Percentiles rank a stretch among this genome's conserved stretches.
These are phyloP conservation scores for Sitophilus oryzae DNA, from an alignment of 1,140 invertebrate species.

Conservation along the genomic window DNA sequence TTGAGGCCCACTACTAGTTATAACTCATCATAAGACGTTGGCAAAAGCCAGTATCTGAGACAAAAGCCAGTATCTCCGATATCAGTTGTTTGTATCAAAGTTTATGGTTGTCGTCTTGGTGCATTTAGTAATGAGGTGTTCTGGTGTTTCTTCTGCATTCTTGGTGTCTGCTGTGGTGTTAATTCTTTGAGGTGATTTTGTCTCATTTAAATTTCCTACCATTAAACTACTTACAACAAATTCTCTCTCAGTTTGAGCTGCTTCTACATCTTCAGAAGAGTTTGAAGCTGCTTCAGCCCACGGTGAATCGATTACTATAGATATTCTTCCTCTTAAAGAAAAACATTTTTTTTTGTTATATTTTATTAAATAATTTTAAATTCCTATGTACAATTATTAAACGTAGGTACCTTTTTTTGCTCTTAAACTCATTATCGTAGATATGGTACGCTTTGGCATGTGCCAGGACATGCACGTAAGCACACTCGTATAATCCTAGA, in stretches of 20 bases:
- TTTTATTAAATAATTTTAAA: neutral
- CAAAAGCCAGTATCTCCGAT: too few species aligned
- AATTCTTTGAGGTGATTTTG: too few species aligned
- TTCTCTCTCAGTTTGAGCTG: conserved; percentile 23
- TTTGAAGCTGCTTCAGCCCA: conserved; percentile 45
- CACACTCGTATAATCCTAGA: conserved; percentile 44
- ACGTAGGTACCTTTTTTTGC: conserved; percentile 20
- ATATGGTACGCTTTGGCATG: conserved; percentile 45
- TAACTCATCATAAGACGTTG: too few species aligned
- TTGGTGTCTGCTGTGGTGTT: too few species aligned
- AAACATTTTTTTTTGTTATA: neutral
- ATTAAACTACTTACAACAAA: conserved; percentile 18
- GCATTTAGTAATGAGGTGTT: too few species aligned
- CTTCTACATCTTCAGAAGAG: conserved; percentile 6
- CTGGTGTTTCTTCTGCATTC: too few species aligned
- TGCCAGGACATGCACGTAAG: conserved; percentile 43
- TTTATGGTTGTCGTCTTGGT: too few species aligned
- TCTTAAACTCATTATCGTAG: conserved; percentile 35
- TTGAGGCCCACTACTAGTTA: too few species aligned
- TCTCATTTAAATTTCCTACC: neutral
- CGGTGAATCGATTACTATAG: conserved; percentile 47
- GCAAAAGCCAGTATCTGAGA: too few species aligned
- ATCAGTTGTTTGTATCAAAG: too few species aligned
- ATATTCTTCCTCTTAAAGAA: conserved; percentile 46
- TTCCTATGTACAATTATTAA: neutral